Evolutionary conservation across 2,113 vertebrate species (phyloP).

Genomic region (Ictidomys tridecemlineatus): DNA sequence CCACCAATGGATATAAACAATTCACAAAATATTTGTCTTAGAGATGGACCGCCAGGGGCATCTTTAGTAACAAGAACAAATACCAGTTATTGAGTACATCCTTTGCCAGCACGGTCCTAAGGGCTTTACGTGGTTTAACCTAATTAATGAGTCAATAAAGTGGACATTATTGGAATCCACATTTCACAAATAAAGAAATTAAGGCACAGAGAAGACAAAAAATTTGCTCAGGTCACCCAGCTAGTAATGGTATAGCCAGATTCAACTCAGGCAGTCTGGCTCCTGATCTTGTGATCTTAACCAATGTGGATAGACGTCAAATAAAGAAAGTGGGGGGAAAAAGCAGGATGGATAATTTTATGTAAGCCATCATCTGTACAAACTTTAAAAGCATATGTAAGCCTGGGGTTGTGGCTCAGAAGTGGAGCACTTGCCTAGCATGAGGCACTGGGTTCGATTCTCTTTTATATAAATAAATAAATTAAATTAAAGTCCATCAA

Average conservation of each 20-base stretch:
- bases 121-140: background rate
- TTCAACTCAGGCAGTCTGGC: background rate
- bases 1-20: background rate
- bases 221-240: background rate
- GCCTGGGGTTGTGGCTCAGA: no score
- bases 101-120: background rate
- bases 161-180: background rate
- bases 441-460: no score
- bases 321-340: background rate
- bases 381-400: background rate
- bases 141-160: background rate
- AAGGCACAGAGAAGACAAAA: background rate
- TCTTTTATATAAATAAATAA: no score
- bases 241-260: background rate
- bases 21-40: background rate
- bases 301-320: background rate
- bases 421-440: no score
- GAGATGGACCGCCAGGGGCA: background rate
- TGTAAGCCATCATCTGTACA: background rate
- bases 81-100: background rate
- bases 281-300: background rate
- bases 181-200: conserved; percentile 2
- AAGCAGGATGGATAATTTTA: background rate
- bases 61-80: background rate
- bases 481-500: no score